Evolutionary conservation across 2,113 vertebrate genomes (phyloP).

Genomic region (Argyrosomus japonicus): DNA sequence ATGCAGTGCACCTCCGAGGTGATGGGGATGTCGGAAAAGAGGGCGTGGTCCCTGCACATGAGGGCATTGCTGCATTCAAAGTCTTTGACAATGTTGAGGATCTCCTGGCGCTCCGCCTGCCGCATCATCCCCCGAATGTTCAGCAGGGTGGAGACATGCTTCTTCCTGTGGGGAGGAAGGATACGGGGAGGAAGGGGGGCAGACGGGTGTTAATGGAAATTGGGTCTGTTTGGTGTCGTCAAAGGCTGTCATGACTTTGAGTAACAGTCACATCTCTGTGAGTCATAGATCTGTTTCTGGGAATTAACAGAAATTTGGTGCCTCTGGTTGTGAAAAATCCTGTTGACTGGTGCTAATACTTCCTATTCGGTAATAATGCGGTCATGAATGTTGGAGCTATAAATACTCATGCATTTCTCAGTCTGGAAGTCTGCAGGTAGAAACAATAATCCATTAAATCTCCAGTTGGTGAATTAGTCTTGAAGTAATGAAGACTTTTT

Average conservation of each 20-base stretch:
- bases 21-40: conserved; percentile 88
- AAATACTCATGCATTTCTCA: background rate
- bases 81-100: conserved; percentile 89
- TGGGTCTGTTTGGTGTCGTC: conserved; percentile 23
- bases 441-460: background rate
- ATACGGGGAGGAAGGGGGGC: conserved; percentile 25
- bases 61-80: conserved; percentile 78
- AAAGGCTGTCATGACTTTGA: conserved; percentile 25
- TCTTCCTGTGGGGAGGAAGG: conserved; percentile 81
- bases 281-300: conserved; percentile 55
- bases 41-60: conserved; percentile 77
- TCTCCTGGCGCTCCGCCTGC: conserved; percentile 86
- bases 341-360: no score
- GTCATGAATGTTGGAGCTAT: background rate
- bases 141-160: conserved; percentile 89
- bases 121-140: conserved; percentile 89
- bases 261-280: conserved; percentile 28
- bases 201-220: conserved; percentile 47
- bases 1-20: conserved; percentile 86
- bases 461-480: background rate
- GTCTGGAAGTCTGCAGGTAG: background rate
- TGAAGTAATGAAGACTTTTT: background rate
- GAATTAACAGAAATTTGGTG: conserved; percentile 3
- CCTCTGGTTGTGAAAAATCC: no score
- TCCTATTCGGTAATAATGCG: no score